Evolutionary conservation across 2,797 vertebrate genomes (phyloP).

Genomic region (Chiroxiphia lanceolata): DNA sequence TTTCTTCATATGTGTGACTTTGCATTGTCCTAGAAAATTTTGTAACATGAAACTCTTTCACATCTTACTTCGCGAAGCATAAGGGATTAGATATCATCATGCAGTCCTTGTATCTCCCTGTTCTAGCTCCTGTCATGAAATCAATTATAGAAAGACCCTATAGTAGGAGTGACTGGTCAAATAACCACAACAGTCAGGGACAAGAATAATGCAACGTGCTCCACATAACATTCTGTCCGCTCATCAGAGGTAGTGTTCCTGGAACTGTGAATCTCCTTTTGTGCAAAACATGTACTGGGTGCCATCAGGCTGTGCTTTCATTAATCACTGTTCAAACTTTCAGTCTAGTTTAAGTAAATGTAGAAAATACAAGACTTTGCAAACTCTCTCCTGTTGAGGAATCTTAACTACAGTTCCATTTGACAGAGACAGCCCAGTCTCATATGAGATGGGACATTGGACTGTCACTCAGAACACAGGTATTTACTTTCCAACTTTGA

Average conservation of each 20-base stretch:
- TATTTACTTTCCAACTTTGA: not conserved
- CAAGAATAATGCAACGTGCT: not conserved
- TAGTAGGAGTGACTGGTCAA: not conserved
- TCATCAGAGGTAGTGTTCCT: not conserved
- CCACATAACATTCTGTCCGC: not conserved
- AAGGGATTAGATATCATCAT: not conserved
- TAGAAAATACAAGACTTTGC: not conserved
- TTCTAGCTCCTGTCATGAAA: not conserved
- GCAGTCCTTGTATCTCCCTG: not conserved
- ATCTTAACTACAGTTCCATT: not conserved
- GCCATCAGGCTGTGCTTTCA: not conserved
- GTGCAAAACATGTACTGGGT: not conserved
- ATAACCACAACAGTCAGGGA: not conserved
- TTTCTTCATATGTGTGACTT: slow-evolving; percentile 45
- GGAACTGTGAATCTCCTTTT: not conserved
- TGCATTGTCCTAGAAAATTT: slow-evolving; percentile 22
- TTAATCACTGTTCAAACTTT: not conserved
- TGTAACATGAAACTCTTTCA: not conserved
- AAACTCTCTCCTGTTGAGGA: not conserved
- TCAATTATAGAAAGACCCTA: not conserved
- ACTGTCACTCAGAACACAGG: not conserved
- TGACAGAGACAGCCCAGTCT: not conserved
- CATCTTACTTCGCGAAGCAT: not conserved
- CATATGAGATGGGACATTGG: not conserved
- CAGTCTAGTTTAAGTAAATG: not conserved